Evolutionary conservation across 2,888 invertebrate species (phyloP).

Genomic region (Himalopsyche kuldschensis): DNA sequence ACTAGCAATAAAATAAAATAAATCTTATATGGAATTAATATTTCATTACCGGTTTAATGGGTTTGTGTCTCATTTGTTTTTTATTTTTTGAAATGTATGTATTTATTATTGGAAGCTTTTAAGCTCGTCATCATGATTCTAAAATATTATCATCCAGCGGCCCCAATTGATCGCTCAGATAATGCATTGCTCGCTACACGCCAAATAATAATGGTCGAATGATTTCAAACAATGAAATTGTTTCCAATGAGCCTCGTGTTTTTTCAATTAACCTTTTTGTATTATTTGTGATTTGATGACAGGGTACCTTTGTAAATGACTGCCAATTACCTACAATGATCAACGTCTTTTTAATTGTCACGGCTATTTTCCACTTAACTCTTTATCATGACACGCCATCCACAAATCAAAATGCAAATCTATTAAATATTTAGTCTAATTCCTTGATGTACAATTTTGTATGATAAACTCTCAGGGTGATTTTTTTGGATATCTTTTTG

Average conservation of each 20-base stretch:
- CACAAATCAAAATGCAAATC: neutral
- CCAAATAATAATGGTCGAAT: neutral
- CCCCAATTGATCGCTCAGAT: neutral
- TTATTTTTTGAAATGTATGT: neutral
- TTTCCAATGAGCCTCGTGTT: neutral
- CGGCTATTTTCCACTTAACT: neutral
- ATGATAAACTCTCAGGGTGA: too few relatives aligned
- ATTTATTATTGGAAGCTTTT: neutral
- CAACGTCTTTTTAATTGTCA: neutral
- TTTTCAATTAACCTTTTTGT: neutral
- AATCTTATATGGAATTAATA: too few relatives aligned
- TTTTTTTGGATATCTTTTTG: too few relatives aligned
- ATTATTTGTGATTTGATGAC: neutral
- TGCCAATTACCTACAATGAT: neutral
- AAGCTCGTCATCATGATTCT: neutral
- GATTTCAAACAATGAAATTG: neutral
- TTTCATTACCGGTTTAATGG: too few relatives aligned
- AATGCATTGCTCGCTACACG: neutral
- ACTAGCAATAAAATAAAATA: too few relatives aligned
- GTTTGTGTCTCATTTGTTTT: too few relatives aligned
- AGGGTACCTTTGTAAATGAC: neutral
- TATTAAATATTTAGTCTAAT: too few relatives aligned
- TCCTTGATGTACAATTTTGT: too few relatives aligned
- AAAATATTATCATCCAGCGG: neutral
- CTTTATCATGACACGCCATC: neutral